A percentile compares a stretch with the other conserved stretches of the same genome.
Evolutionary conservation across 2,888 invertebrate genomes (phyloP).

Genomic region (Heliconius ismenius): DNA sequence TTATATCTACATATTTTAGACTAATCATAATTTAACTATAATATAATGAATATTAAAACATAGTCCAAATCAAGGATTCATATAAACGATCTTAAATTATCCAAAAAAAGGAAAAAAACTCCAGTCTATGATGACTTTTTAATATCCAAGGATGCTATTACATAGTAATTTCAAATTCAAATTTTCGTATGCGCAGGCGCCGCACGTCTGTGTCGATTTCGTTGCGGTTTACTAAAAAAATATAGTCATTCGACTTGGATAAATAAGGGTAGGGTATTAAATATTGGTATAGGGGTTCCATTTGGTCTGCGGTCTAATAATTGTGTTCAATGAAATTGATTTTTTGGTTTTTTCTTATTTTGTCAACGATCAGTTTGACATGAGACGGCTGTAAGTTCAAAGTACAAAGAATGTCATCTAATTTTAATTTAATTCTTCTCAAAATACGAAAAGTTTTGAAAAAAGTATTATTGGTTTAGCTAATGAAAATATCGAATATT

Average conservation of each 20-base stretch:
- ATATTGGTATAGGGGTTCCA: constrained; percentile 44
- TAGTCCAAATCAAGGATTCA: constrained; percentile 52
- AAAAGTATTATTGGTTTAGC: too few relatives aligned
- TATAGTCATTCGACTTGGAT: constrained; percentile 57
- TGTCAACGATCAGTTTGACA: background rate
- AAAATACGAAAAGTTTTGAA: too few relatives aligned
- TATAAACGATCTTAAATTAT: constrained; percentile 61
- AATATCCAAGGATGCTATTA: constrained; percentile 68
- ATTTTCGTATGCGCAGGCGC: constrained; percentile 64
- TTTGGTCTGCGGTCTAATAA: constrained; percentile 40
- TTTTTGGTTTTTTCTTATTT: constrained; percentile 24
- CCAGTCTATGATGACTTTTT: constrained; percentile 74
- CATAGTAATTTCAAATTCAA: constrained; percentile 70
- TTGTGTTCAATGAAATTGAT: constrained; percentile 39
- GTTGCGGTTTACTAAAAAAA: constrained; percentile 63
- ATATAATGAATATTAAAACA: constrained; percentile 38
- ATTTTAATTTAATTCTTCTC: too few relatives aligned
- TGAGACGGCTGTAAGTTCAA: too few relatives aligned
- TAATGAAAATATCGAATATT: too few relatives aligned
- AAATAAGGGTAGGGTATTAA: constrained; percentile 52
- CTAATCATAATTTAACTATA: constrained; percentile 4
- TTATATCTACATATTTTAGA: background rate
- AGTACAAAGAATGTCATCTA: too few relatives aligned
- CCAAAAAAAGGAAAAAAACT: constrained; percentile 48
- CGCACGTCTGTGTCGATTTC: constrained; percentile 59